Percentiles rank a stretch among this genome's conserved stretches.
These are phyloP conservation scores for Pleuronectes platessa DNA, from an alignment of 2,113 vertebrate species.

Conservation along the genomic window DNA sequence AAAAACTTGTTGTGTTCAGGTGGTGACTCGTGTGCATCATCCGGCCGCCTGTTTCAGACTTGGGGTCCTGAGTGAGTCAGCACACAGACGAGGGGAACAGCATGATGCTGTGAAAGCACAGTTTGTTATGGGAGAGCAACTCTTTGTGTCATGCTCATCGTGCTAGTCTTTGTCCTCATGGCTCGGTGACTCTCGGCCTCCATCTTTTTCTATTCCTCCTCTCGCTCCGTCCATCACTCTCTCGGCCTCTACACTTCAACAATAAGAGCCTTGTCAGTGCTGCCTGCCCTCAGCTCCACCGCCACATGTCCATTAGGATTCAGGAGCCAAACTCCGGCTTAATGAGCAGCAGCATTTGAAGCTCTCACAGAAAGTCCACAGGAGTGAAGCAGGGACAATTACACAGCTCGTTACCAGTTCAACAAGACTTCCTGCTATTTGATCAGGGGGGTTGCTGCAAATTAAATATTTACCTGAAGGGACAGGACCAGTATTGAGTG, in stretches of 20 bases:
- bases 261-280: constrained; percentile 74
- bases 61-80: constrained; percentile 20
- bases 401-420: not conserved
- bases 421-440: constrained; percentile 5
- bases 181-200: constrained; percentile 20
- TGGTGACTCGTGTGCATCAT: not conserved
- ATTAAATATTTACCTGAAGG: not conserved
- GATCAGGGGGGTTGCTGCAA: not conserved
- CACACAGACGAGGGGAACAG: not conserved
- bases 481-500: not conserved
- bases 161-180: constrained; percentile 31
- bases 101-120: constrained; percentile 38
- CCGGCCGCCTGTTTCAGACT: not conserved
- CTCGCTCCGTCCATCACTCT: constrained; percentile 1
- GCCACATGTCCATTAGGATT: constrained; percentile 75
- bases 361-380: not conserved
- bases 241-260: constrained; percentile 43
- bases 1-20: too few species aligned
- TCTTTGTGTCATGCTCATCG: constrained; percentile 25
- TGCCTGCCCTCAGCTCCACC: constrained; percentile 34
- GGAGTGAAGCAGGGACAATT: not conserved
- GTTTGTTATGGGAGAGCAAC: constrained; percentile 63
- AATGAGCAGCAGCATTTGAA: constrained; percentile 12
- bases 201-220: constrained; percentile 15
- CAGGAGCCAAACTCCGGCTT: constrained; percentile 42